Conservation (phyloP, 2,113 vertebrate species). For the Corapipo altera region DNA sequence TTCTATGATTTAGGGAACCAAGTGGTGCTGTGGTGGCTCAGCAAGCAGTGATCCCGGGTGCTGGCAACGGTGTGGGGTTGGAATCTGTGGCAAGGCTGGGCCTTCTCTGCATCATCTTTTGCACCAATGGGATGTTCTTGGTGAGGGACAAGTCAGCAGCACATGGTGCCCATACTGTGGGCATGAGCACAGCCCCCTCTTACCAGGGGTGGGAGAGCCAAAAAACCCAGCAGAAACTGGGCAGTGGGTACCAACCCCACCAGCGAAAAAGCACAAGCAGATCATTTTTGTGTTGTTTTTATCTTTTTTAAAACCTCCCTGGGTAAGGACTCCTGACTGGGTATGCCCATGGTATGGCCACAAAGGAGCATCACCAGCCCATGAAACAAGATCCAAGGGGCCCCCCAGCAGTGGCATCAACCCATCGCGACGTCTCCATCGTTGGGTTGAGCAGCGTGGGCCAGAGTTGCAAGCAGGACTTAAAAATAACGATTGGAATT, state of each 20-base stretch:
- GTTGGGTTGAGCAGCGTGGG: rapidly evolving
- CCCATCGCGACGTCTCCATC: rapidly evolving
- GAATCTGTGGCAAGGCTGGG: not conserved
- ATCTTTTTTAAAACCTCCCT: not conserved
- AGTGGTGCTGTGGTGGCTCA: not conserved
- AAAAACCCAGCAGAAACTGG: not conserved
- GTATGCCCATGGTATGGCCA: not conserved
- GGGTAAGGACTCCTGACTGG: not conserved
- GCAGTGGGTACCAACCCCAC: not conserved
- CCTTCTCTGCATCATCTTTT: not conserved
- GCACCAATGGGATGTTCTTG: not conserved
- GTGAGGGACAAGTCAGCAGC: not conserved
- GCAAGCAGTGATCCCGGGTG: rapidly evolving
- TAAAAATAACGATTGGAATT: not conserved
- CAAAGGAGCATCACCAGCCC: rapidly evolving
- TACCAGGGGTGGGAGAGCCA: not conserved
- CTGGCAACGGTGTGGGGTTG: not conserved
- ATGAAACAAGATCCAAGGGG: not conserved
- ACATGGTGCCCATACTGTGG: not conserved
- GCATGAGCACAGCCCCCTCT: not conserved
- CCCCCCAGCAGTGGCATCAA: not conserved
- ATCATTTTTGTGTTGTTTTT: not conserved
- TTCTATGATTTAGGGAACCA: not conserved
- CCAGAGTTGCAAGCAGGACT: rapidly evolving
- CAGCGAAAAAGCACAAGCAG: not conserved